Evolutionary conservation across 2,888 invertebrate genomes (phyloP), one percentile per base, ranked within the genome.

Genomic region (Thalpophila matura): DNA sequence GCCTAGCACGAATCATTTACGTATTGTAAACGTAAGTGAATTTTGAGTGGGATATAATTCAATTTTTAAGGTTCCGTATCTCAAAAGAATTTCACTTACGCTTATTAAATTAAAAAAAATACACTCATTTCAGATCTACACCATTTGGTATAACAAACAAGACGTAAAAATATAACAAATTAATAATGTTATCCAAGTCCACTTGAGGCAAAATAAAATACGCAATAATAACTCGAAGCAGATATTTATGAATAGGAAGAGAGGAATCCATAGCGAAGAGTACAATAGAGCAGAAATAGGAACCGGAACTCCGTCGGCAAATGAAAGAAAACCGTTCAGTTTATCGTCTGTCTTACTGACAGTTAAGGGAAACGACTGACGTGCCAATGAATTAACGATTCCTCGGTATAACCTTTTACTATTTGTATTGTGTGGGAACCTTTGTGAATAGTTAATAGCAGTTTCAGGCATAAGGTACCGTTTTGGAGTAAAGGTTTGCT

Each of bases 341-440:
- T 59, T 14, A 42, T 33, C 37, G 33, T 9, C 37, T 38, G 51
- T 53, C 43, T 46, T 33, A 53, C 53, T 26, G 64, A 60, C 74
- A 60, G 59, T 35, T 14, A 29, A 37, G 26, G 66, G 58, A 66
- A 74, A 42, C 27, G 27, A 12, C 10, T 74, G 61, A 74, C 61
- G 54, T 43, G 40, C 45, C 61, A 74, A 71, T 61, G 71, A 66
- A 66, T 70, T 61, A 74, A 66, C 74, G 53, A 74, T 70, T 65
- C 24, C 49, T 62, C 14, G 35, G 6, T 3, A n/a, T 71, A 71
- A 59, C 71, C 71, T 65, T 71, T 62, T 59, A 42, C 54, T 47
- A 33, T 50, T 45, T 22, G 40, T 59, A n/a, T 51, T 26, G 18
- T 47, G n/a, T 16, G 29, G 12, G 29, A 24, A 29, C 51, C 29